A percentile compares a stretch with the other conserved stretches of the same genome.
Evolutionary conservation across 2,797 vertebrate genomes (phyloP).

Genomic region (Channa striata): DNA sequence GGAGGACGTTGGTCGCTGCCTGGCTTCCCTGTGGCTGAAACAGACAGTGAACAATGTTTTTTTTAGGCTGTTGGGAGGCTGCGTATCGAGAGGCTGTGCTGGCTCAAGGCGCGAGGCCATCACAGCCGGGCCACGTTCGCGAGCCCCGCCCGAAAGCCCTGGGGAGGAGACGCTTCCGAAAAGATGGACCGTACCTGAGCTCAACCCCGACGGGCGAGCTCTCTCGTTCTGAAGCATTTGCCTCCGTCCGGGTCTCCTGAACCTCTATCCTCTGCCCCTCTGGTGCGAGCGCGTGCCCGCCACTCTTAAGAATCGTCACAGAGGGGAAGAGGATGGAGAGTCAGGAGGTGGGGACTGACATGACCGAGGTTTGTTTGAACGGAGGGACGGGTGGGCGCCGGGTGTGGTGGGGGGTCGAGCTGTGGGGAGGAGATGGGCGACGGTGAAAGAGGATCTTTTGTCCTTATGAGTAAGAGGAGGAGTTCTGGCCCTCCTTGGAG

Average conservation of each 20-base stretch:
- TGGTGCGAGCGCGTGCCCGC: conserved; percentile 35
- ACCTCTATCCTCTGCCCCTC: conserved; percentile 65
- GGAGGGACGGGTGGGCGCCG: conserved; percentile 52
- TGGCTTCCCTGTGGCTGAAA: conserved; percentile 85
- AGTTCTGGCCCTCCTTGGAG: conserved; percentile 99
- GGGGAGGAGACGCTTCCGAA: conserved; percentile 68
- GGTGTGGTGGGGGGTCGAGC: conserved; percentile 58
- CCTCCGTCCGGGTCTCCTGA: conserved; percentile 65
- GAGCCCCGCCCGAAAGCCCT: conserved; percentile 57
- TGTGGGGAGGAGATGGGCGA: conserved; percentile 53
- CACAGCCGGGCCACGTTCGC: conserved; percentile 71
- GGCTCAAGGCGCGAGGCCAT: conserved; percentile 76
- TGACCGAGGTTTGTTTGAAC: conserved; percentile 67
- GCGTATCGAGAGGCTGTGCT: conserved; percentile 85
- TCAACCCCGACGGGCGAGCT: conserved; percentile 55
- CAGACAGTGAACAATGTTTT: conserved; percentile 84
- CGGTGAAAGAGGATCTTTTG: conserved; percentile 52
- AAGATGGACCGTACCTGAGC: conserved; percentile 59
- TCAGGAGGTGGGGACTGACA: conserved; percentile 68
- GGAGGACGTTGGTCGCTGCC: conserved; percentile 83
- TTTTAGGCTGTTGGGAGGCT: conserved; percentile 79
- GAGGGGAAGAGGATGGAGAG: conserved; percentile 70
- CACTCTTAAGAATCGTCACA: conserved; percentile 22
- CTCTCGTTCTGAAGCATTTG: conserved; percentile 63
- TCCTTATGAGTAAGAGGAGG: conserved; percentile 98